Percentiles rank a stretch among this genome's conserved stretches.
Evolutionary conservation across 2,113 vertebrate genomes (phyloP).

Genomic region (Thomomys bottae): DNA sequence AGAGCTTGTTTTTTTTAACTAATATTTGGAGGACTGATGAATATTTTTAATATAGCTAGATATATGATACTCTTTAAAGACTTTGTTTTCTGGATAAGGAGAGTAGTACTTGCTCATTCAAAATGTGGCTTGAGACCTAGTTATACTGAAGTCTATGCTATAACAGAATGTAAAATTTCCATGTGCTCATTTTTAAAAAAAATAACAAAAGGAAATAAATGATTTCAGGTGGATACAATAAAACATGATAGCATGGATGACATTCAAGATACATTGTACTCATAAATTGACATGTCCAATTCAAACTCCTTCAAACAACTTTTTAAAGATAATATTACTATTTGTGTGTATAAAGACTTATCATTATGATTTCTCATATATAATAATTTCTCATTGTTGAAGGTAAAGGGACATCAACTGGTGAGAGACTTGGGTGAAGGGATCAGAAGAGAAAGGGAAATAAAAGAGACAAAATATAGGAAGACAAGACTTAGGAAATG

Average conservation of each 20-base stretch:
- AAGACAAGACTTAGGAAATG: not conserved
- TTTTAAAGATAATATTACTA: too few relatives aligned
- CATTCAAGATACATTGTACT: too few relatives aligned
- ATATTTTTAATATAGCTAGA: not conserved
- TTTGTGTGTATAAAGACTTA: not conserved
- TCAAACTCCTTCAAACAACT: too few relatives aligned
- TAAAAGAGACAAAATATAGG: not conserved
- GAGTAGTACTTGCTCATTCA: not conserved
- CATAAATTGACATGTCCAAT: too few relatives aligned
- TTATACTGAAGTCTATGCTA: not conserved
- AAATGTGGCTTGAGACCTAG: slow-evolving; percentile 10
- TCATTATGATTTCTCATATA: too few relatives aligned
- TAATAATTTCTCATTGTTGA: not conserved
- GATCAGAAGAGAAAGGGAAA: not conserved
- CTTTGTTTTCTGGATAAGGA: not conserved
- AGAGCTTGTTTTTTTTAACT: slow-evolving; percentile 28
- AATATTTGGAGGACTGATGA: not conserved
- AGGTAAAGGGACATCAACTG: not conserved
- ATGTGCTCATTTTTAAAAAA: not conserved
- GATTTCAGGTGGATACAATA: not conserved
- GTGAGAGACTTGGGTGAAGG: not conserved
- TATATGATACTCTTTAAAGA: not conserved
- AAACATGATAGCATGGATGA: not conserved
- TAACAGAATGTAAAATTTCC: not conserved
- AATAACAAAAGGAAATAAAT: not conserved